Base-by-base conservation (phyloP, 2,888 invertebrate genomes). In the Clivina fossor region DNA sequence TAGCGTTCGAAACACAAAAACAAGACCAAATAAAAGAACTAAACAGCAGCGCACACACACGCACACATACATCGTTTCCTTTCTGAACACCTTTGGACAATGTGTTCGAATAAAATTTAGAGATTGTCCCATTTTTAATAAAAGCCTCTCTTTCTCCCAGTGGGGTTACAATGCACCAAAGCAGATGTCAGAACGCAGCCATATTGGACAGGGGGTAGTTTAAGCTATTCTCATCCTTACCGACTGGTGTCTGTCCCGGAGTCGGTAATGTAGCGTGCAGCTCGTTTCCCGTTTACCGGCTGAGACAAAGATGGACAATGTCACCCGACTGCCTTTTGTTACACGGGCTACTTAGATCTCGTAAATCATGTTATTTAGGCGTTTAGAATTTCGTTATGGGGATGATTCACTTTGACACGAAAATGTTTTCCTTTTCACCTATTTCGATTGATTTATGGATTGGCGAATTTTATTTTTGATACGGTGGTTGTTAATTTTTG, bases 121-220 rank as follows among this genome's bases (percentile, higher is more conserved):
- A 18, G 44, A 33, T 44, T 44, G 44, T 44, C 26, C 44, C 28
- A 44, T 15, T 28, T 44, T 44, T 44, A 13, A 44, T 44, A 44
- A 44, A 44, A 44, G 44, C 24, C 37, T 13, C 9, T 13, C 1
- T n/a, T n/a, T n/a, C n/a, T n/a, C n/a, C n/a, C n/a, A n/a, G n/a
- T n/a, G n/a, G n/a, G n/a, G n/a, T n/a, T 18, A 37, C 5, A 37
- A 37, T 44, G 9, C 44, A 24, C 24, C 4, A 33, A n/a, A 18
- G 13, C 37, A 37, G 37, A 37, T 37, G 37, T 28, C 16, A 43
- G 13, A n/a, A 5, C 33, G 5, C 33, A 9, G 13, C 11, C 33
- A 33, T 15, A 15, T 7, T 33, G 33, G 33, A 33, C 33, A n/a
- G n/a, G n/a, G n/a, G n/a, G n/a, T n/a, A n/a, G n/a, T n/a, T n/a